These are phyloP conservation scores for Noctuana brunneofusca DNA, from an alignment of 2,888 invertebrate species.

Conservation along the genomic window DNA sequence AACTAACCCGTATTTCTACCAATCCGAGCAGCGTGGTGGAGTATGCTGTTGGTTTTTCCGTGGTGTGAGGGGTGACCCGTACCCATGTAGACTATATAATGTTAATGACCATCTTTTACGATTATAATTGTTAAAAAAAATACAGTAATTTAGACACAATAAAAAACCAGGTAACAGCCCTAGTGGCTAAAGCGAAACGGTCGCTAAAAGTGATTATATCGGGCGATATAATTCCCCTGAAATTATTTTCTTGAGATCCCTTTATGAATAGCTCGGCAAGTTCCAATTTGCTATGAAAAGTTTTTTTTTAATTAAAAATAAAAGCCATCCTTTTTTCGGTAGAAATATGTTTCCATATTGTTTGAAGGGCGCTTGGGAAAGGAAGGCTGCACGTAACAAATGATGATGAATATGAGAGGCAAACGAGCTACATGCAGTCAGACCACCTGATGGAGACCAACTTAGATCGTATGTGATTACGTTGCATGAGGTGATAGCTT, in stretches of 20 bases:
- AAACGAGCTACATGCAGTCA: no score
- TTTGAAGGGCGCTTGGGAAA: background rate
- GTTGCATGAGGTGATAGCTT: no score
- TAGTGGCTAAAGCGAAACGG: constrained; percentile 19
- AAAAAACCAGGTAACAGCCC: constrained; percentile 13
- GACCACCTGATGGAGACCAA: no score
- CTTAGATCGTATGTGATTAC: no score
- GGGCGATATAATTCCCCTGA: constrained; percentile 32
- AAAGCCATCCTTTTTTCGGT: background rate
- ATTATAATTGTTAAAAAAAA: no score
- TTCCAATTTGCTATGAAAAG: constrained; percentile 24
- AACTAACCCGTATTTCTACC: no score
- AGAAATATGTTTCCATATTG: background rate
- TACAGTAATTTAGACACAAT: background rate
- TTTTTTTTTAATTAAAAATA: constrained; percentile 1
- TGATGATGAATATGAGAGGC: no score
- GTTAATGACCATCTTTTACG: no score
- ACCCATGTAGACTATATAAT: no score
- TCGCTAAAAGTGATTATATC: constrained; percentile 34
- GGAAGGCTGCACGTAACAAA: background rate
- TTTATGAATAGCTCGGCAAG: constrained; percentile 33
- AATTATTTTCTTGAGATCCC: constrained; percentile 34
- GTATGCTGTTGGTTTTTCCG: no score
- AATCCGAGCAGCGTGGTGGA: no score
- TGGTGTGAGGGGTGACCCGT: no score